phyloP scores from a whole-genome alignment of 2,797 vertebrate genomes.

The Luscinia luscinia region DNA sequence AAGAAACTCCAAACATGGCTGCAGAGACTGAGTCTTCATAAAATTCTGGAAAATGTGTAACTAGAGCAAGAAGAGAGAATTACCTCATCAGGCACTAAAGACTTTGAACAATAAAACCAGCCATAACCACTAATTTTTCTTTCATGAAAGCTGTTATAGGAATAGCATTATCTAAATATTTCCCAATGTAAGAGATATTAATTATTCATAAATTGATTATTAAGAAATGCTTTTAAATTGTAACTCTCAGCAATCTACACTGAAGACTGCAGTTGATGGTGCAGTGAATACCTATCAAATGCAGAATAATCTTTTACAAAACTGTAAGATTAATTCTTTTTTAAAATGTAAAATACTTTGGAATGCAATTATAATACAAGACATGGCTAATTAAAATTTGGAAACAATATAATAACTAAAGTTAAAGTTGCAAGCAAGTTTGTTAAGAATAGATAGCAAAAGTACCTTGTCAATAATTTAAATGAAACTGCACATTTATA shows the following conservation, averaged over 20 bases:
- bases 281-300: background rate
- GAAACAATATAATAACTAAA: background rate
- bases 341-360: background rate
- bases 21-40: background rate
- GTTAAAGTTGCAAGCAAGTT: background rate
- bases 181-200: background rate
- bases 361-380: background rate
- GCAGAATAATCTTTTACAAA: background rate
- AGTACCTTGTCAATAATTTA: background rate
- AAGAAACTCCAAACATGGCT: background rate
- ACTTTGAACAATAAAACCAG: background rate
- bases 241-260: background rate
- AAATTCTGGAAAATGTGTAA: background rate
- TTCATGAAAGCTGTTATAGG: background rate
- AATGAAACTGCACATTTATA: background rate
- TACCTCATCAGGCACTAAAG: background rate
- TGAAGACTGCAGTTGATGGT: background rate
- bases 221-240: conserved; percentile 5
- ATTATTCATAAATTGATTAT: conserved; percentile 49
- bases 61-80: background rate
- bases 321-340: background rate
- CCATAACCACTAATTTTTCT: background rate
- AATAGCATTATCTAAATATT: conserved; percentile 26
- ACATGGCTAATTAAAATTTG: background rate
- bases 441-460: background rate